phyloP scores from a whole-genome alignment of 2,797 vertebrate species.

The Cichlasoma orientale region DNA sequence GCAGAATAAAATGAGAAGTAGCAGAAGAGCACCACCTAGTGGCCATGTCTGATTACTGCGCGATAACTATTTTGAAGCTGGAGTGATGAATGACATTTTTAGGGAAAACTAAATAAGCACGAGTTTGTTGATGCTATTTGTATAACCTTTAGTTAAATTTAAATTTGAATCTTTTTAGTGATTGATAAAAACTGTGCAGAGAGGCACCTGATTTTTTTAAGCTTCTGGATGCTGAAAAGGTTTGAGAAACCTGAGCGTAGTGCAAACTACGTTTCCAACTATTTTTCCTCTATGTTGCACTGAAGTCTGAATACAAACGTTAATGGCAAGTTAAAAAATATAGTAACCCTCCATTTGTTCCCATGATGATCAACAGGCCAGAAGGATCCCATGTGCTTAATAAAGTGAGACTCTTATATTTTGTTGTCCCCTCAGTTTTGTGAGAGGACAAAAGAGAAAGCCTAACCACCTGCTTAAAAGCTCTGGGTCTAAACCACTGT shows the following conservation, averaged over 20 bases:
- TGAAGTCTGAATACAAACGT: too few species aligned
- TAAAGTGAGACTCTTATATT: too few species aligned
- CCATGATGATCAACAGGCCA: not conserved
- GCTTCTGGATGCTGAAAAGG: too few species aligned
- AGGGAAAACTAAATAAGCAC: not conserved
- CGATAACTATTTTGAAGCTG: too few species aligned
- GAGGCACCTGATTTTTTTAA: not conserved
- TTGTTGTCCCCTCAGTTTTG: too few species aligned
- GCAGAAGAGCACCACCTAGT: constrained; percentile 23
- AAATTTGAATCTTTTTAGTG: not conserved
- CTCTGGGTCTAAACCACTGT: too few species aligned
- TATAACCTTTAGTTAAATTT: not conserved
- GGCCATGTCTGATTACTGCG: not conserved
- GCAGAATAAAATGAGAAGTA: not conserved
- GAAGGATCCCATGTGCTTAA: not conserved
- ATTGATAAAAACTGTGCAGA: not conserved
- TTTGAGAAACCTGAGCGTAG: too few species aligned
- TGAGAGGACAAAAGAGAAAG: too few species aligned
- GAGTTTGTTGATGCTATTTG: not conserved
- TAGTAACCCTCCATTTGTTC: too few species aligned
- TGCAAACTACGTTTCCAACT: not conserved
- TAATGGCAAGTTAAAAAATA: too few species aligned
- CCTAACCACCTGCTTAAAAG: too few species aligned
- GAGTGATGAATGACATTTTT: too few species aligned
- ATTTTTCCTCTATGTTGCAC: not conserved